Evolutionary conservation across 2,797 vertebrate species (phyloP), one percentile per base, ranked within the genome.

Genomic region (Echiichthys vipera): DNA sequence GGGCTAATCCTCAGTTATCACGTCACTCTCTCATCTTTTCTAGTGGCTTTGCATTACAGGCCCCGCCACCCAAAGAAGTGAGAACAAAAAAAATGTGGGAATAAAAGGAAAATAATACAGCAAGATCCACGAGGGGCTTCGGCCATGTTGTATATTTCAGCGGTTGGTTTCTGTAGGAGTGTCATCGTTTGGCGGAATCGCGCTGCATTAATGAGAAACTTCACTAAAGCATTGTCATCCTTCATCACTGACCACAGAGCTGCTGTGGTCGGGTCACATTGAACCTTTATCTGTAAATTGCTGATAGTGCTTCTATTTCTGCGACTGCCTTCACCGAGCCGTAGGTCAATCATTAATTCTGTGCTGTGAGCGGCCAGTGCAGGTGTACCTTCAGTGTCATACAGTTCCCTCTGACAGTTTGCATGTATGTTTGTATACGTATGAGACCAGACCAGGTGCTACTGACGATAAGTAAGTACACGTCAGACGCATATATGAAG

Each of bases 251-350:
- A 83, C 59, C 71, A 63, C 64, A 45, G 40, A 70, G 51, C 58
- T 42, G 65, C 71, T 72, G 53, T 37, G 74, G 61, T 47, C 79
- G 36, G 88, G 89, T 92, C 90, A 88, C 81, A 74, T 65, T 85
- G 80, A 84, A 70, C 74, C 27, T 34, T 87, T 89, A 91, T 91
- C 85, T 89, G 27, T 27, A 29, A 82, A 58, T 57, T 77, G 77
- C 84, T 91, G 91, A 92, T 92, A 90, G 77, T 6, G 79, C 30
- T 56, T 73, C 79, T 89, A 65, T 90, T 91, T 85, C 77, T 83
- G 86, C 86, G 40, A 3, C 75, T 32, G 72, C 64, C 71, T 73
- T 71, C 47, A 47, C 53, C 12, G 43, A 71, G 66, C 62, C 32
- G 14, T 53, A 34, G 79, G 86, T 91, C 80, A 90, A 91, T 93